These are phyloP conservation scores for Agelastica alni DNA, from an alignment of 2,888 invertebrate genomes.

Conservation along the genomic window DNA sequence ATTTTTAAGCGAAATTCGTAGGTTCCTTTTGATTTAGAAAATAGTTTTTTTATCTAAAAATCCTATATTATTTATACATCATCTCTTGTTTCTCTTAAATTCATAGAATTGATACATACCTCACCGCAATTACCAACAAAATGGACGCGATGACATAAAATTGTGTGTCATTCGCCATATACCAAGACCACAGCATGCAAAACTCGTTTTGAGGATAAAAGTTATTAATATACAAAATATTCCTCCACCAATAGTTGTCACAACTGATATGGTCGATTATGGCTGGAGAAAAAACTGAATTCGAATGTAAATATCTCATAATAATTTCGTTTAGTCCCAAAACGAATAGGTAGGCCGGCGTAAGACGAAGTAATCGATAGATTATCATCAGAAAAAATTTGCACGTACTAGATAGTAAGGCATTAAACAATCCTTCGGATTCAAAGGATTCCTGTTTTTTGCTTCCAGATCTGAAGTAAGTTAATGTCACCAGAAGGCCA, in stretches of 20 bases:
- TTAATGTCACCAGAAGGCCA: slow-evolving; percentile 72
- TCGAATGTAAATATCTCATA: slow-evolving; percentile 67
- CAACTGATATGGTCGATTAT: slow-evolving; percentile 75
- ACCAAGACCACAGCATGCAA: slow-evolving; percentile 85
- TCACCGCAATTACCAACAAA: slow-evolving; percentile 67
- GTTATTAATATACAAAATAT: slow-evolving; percentile 81
- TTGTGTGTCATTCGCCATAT: slow-evolving; percentile 80
- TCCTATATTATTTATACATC: too few species aligned
- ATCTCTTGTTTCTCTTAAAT: too few species aligned
- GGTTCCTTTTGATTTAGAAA: too few species aligned
- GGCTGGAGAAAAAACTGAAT: slow-evolving; percentile 74
- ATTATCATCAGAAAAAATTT: slow-evolving; percentile 61
- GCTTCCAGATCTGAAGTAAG: slow-evolving; percentile 69
- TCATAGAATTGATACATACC: too few species aligned
- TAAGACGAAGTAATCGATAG: slow-evolving; percentile 73
- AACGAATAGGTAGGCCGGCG: slow-evolving; percentile 81
- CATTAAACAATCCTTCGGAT: slow-evolving; percentile 48
- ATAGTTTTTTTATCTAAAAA: too few species aligned
- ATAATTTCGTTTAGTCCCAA: slow-evolving; percentile 75
- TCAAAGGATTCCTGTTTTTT: slow-evolving; percentile 57
- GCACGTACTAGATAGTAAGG: slow-evolving; percentile 54
- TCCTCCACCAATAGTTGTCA: slow-evolving; percentile 81
- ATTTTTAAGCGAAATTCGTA: too few species aligned
- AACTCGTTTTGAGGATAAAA: slow-evolving; percentile 75
- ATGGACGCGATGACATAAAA: slow-evolving; percentile 73